A percentile compares a stretch with the other conserved stretches of the same genome.
Evolutionary conservation across 2,113 vertebrate genomes (phyloP).

Genomic region (Ammodytes marinus): DNA sequence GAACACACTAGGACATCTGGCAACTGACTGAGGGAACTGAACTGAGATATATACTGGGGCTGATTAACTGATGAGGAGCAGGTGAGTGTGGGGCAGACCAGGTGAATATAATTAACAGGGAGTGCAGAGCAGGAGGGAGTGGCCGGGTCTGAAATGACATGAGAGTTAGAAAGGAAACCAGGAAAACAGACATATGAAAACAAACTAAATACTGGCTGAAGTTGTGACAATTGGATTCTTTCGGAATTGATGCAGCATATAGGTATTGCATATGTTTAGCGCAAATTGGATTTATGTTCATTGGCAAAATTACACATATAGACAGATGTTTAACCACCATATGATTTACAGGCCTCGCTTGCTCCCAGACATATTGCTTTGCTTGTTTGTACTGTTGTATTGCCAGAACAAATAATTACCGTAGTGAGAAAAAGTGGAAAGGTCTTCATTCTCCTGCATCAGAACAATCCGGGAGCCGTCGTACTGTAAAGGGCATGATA

Average conservation of each 20-base stretch:
- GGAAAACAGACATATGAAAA: too few species aligned
- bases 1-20: too few species aligned
- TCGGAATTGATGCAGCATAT: constrained; percentile 28
- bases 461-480: constrained; percentile 40
- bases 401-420: constrained; percentile 43
- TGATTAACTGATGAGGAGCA: too few species aligned
- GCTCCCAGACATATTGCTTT: constrained; percentile 19
- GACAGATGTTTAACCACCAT: constrained; percentile 37
- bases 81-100: too few species aligned
- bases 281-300: constrained; percentile 50
- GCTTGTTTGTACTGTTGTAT: constrained; percentile 49
- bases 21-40: too few species aligned
- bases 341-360: constrained; percentile 3
- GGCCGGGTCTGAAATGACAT: too few species aligned
- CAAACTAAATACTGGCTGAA: too few species aligned
- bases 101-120: too few species aligned
- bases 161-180: too few species aligned
- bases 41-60: too few species aligned
- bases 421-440: constrained; percentile 18
- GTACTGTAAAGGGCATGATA: constrained; percentile 51
- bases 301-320: constrained; percentile 46
- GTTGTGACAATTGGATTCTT: constrained; percentile 36
- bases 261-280: constrained; percentile 42
- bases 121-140: too few species aligned
- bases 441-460: constrained; percentile 30